These are phyloP conservation scores for Bradypodion ventrale DNA, from an alignment of 2,797 vertebrate species.

Conservation along the genomic window DNA sequence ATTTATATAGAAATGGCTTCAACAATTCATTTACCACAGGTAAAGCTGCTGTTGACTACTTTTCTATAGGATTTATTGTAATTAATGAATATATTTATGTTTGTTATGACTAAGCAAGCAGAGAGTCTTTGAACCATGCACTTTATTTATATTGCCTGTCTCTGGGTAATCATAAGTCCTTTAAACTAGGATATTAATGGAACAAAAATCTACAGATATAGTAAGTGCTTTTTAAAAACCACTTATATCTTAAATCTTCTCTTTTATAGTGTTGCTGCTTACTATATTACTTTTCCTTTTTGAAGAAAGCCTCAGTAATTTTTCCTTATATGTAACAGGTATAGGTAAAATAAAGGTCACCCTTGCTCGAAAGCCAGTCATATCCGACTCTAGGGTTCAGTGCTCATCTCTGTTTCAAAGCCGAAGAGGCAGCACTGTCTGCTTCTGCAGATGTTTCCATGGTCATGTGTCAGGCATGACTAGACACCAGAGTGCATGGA, in stretches of 20 bases:
- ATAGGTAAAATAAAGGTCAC: too few relatives aligned
- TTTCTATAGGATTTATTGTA: constrained; percentile 12
- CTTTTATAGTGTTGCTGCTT: background rate
- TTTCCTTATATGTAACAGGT: background rate
- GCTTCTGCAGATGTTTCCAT: too few relatives aligned
- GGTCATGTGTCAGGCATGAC: too few relatives aligned
- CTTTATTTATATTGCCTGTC: constrained; percentile 19
- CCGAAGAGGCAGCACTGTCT: too few relatives aligned
- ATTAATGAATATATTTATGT: background rate
- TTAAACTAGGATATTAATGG: background rate
- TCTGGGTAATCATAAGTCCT: background rate
- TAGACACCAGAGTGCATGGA: too few relatives aligned
- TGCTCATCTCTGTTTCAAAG: too few relatives aligned
- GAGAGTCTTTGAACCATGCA: background rate
- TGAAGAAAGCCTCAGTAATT: background rate
- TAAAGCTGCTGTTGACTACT: background rate
- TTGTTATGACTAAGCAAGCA: constrained; percentile 2
- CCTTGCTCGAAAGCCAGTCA: too few relatives aligned
- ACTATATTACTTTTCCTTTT: background rate
- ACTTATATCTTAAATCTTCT: background rate
- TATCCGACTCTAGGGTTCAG: too few relatives aligned
- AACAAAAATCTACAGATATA: background rate
- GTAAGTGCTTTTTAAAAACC: background rate
- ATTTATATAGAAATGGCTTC: constrained; percentile 1
- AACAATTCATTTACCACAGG: background rate